These are phyloP conservation scores for Chymomyza fuscimana DNA, from an alignment of 2,888 invertebrate species.

Conservation along the genomic window DNA sequence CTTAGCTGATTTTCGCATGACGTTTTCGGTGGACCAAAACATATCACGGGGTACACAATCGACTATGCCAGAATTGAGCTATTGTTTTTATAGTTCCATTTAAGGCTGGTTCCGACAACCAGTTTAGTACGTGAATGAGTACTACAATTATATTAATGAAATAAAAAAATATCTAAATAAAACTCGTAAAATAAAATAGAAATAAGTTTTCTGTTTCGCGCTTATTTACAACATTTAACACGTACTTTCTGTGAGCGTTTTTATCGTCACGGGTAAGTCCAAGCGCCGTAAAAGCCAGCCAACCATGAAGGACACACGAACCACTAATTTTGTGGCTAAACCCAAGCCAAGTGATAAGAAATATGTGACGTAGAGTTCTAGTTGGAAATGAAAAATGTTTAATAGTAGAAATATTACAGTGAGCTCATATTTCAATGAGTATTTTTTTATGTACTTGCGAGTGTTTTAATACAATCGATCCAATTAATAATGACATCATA, in stretches of 20 bases:
- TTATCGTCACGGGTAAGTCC: constrained; percentile 31
- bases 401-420: background rate
- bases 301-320: constrained; percentile 76
- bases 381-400: too few relatives aligned
- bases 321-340: constrained; percentile 53
- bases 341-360: too few relatives aligned
- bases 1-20: constrained; percentile 45
- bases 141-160: background rate
- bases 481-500: background rate
- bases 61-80: background rate
- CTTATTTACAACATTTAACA: constrained; percentile 66
- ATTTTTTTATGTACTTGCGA: background rate
- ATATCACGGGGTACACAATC: constrained; percentile 17
- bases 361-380: background rate
- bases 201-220: constrained; percentile 27
- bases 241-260: constrained; percentile 41
- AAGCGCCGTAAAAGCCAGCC: constrained; percentile 53
- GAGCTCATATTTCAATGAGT: background rate
- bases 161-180: background rate
- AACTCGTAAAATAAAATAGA: background rate
- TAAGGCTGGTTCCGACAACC: background rate
- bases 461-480: background rate
- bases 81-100: background rate
- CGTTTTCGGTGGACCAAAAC: constrained; percentile 14
- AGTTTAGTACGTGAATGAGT: background rate